These are phyloP conservation scores for Vidua chalybeata DNA, from an alignment of 2,113 vertebrate genomes.

Conservation along the genomic window DNA sequence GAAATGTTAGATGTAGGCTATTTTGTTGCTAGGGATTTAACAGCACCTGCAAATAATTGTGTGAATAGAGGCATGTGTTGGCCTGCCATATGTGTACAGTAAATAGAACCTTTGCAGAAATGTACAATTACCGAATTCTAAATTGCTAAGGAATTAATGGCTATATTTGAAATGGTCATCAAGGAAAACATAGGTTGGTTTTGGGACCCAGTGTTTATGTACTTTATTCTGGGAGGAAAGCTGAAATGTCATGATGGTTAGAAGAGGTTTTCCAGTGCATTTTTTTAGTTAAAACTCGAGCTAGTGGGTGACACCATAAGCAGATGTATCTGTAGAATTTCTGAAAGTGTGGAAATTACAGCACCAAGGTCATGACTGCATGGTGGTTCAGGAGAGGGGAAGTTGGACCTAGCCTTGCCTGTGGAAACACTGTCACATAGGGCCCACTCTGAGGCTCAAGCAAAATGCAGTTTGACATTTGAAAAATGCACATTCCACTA, in stretches of 20 bases:
- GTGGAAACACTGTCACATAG: background rate
- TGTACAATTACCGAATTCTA: background rate
- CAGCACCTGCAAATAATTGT: slow-evolving; percentile 7
- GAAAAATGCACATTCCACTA: background rate
- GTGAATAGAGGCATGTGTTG: background rate
- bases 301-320: background rate
- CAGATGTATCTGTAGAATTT: background rate
- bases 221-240: background rate
- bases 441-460: background rate
- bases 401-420: background rate
- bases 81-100: background rate
- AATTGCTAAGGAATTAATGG: background rate
- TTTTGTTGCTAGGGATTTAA: slow-evolving; percentile 9
- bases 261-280: background rate
- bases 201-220: background rate
- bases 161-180: background rate
- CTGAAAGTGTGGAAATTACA: background rate
- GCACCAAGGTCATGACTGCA: background rate
- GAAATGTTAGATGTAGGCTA: slow-evolving; percentile 18
- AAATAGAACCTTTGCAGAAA: background rate
- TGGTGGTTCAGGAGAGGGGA: background rate
- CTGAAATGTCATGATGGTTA: background rate
- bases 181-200: background rate
- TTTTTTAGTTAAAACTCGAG: background rate
- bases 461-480: background rate